Percentiles rank a stretch among this genome's conserved stretches.
These are phyloP conservation scores for Netelia inedita DNA, from an alignment of 2,888 invertebrate genomes.

Conservation along the genomic window DNA sequence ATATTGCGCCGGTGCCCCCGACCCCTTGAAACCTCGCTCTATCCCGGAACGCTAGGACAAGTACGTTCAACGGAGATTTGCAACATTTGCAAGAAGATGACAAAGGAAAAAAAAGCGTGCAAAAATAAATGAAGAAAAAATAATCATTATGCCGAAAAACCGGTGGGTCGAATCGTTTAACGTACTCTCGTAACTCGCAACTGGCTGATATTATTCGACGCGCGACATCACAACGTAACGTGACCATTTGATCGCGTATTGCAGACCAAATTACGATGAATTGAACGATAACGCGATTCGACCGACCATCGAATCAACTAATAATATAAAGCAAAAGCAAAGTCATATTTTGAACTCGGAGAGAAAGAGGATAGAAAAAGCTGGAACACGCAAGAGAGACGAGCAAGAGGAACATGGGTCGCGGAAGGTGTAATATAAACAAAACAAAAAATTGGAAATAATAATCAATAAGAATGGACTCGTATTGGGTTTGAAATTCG, in stretches of 20 bases:
- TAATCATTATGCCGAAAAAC: constrained; percentile 37
- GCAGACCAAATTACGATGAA: background rate
- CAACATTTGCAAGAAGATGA: background rate
- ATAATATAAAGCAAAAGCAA: constrained; percentile 58
- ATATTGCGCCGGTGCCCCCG: constrained; percentile 78
- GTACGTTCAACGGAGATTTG: constrained; percentile 4
- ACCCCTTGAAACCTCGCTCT: constrained; percentile 5
- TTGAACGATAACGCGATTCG: constrained; percentile 21
- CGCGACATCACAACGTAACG: background rate
- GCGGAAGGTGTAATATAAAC: constrained; percentile 80
- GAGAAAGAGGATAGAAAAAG: constrained; percentile 29
- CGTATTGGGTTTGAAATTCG: constrained; percentile 77
- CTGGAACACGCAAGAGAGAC: constrained; percentile 14
- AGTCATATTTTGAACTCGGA: constrained; percentile 81
- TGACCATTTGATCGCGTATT: background rate
- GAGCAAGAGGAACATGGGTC: constrained; percentile 65
- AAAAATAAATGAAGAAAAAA: constrained; percentile 47
- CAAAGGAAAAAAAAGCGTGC: constrained; percentile 6
- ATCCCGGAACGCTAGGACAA: constrained; percentile 6
- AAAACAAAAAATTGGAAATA: constrained; percentile 57
- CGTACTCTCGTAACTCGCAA: background rate
- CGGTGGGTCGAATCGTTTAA: constrained; percentile 24
- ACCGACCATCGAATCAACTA: constrained; percentile 7
- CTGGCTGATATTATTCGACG: background rate
- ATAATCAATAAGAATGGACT: constrained; percentile 78